Percentiles rank a stretch among this genome's conserved stretches.
phyloP scores from a whole-genome alignment of 2,797 vertebrate species.

The Rhynchotus rufescens region DNA sequence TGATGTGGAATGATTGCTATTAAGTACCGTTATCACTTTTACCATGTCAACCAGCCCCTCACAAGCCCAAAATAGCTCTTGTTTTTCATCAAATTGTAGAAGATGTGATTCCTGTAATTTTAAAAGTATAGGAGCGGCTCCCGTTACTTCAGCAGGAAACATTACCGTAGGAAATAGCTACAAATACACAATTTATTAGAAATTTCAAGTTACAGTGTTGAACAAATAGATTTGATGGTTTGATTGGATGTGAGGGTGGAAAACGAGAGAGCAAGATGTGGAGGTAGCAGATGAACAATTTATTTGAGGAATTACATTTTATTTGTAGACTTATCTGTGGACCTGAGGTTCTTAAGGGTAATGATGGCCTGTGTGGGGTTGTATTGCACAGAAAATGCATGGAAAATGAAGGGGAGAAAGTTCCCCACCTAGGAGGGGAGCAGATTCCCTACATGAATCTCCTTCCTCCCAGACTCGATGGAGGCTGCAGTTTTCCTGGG shows the following conservation, averaged over 20 bases:
- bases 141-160: slow-evolving; percentile 2
- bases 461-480: neutral
- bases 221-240: neutral
- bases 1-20: neutral
- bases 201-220: neutral
- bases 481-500: neutral
- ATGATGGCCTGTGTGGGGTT: neutral
- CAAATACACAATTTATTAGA: neutral
- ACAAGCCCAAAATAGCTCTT: neutral
- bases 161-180: neutral
- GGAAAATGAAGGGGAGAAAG: neutral
- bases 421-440: neutral
- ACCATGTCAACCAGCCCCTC: neutral
- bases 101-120: neutral
- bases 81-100: neutral
- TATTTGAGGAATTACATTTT: neutral
- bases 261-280: neutral
- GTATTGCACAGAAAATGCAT: neutral
- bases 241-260: neutral
- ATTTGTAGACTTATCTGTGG: neutral
- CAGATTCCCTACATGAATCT: neutral
- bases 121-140: neutral
- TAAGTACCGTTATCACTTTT: neutral
- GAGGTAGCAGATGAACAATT: neutral
- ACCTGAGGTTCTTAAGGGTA: neutral